phyloP scores from a whole-genome alignment of 2,113 vertebrate genomes.

The Phylloscopus trochiloides region DNA sequence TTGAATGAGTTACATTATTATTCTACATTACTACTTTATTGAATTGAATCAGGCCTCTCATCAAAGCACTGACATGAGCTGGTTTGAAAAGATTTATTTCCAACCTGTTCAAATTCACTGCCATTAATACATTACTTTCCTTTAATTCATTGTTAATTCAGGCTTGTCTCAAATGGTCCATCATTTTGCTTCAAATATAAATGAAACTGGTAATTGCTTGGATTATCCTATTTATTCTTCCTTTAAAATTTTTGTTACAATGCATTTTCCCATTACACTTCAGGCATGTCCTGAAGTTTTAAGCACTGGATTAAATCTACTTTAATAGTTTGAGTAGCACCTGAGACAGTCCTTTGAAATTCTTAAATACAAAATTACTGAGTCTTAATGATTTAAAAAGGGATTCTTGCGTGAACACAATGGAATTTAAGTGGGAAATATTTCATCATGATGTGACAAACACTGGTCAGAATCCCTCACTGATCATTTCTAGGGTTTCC shows the following conservation, averaged over 20 bases:
- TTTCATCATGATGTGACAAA: neutral
- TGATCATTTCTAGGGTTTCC: neutral
- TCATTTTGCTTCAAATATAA: neutral
- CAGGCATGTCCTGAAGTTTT: neutral
- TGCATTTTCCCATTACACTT: neutral
- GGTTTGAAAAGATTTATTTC: neutral
- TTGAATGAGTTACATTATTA: neutral
- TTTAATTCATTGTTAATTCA: neutral
- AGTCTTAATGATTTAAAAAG: neutral
- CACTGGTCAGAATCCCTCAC: neutral
- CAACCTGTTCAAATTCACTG: neutral
- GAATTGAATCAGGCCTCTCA: neutral
- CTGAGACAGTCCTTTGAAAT: neutral
- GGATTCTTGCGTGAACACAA: rapidly evolving
- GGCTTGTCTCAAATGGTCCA: neutral
- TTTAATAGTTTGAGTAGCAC: neutral
- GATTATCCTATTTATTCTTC: neutral
- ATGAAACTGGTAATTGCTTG: neutral
- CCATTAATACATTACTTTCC: neutral
- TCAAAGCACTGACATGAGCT: neutral
- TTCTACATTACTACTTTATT: neutral
- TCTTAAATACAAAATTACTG: neutral
- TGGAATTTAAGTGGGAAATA: neutral
- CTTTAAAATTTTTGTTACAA: neutral
- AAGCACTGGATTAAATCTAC: neutral